These are phyloP conservation scores for Scleropages formosus DNA, from an alignment of 2,797 vertebrate species.

Conservation along the genomic window DNA sequence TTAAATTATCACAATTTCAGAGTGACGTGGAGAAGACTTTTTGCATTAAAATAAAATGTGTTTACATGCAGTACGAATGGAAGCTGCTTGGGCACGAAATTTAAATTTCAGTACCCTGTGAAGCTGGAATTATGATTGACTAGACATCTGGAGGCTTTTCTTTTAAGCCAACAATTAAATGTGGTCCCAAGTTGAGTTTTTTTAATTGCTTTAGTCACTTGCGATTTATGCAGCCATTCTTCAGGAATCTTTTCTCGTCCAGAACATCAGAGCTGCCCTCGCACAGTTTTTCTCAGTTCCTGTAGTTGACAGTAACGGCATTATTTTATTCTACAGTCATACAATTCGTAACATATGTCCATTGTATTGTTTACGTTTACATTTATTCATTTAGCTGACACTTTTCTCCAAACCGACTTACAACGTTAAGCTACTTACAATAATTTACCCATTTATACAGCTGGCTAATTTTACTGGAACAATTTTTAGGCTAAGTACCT, in stretches of 20 bases:
- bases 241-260: slow-evolving; percentile 25
- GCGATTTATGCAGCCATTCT: slow-evolving; percentile 23
- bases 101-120: slow-evolving; percentile 33
- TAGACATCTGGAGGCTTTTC: slow-evolving; percentile 36
- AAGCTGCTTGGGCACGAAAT: slow-evolving; percentile 41
- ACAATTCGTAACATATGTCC: slow-evolving; percentile 18
- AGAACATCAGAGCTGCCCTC: slow-evolving; percentile 21
- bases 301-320: background rate
- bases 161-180: slow-evolving; percentile 31
- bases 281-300: background rate
- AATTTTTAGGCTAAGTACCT: too few relatives aligned
- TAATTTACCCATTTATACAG: too few relatives aligned
- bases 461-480: too few relatives aligned
- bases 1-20: slow-evolving; percentile 40
- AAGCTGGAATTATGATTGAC: slow-evolving; percentile 41
- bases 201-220: slow-evolving; percentile 26
- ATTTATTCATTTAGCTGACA: too few relatives aligned
- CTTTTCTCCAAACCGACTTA: too few relatives aligned
- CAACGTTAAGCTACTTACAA: too few relatives aligned
- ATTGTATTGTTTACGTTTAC: slow-evolving; percentile 27
- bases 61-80: slow-evolving; percentile 39
- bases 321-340: background rate
- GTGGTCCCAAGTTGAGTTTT: slow-evolving; percentile 10
- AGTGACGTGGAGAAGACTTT: slow-evolving; percentile 35
- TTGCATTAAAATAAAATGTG: slow-evolving; percentile 40